Conservation (phyloP, 2,888 invertebrate species). For the Gerris lacustris region DNA sequence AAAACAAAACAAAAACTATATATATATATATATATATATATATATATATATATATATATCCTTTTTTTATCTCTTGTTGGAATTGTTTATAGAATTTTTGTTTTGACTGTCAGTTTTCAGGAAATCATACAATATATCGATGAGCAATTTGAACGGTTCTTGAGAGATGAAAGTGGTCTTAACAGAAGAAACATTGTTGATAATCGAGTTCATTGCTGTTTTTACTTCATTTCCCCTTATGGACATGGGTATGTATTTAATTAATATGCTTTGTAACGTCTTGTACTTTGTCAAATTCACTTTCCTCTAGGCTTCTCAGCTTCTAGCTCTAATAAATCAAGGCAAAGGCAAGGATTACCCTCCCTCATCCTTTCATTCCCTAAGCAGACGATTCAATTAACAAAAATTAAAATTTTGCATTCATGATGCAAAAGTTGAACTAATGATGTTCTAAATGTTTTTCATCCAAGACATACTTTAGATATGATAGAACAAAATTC, state of each 20-base stretch:
- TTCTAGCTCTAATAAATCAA: not conserved
- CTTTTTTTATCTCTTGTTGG: no score
- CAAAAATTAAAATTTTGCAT: no score
- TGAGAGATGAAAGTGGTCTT: slow-evolving; percentile 85
- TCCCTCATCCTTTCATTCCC: not conserved
- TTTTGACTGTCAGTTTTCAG: slow-evolving; percentile 64
- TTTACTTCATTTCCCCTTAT: slow-evolving; percentile 94
- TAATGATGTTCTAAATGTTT: no score
- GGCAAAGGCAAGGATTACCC: slow-evolving; percentile 18
- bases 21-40: no score
- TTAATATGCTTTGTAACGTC: not conserved
- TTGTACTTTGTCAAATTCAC: not conserved
- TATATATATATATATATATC: no score
- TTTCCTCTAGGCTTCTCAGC: not conserved
- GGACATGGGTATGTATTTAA: slow-evolving; percentile 68
- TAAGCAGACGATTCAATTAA: not conserved
- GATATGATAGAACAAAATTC: no score
- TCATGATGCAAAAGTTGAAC: no score
- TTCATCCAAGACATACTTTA: no score
- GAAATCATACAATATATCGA: slow-evolving; percentile 94
- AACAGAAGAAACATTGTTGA: slow-evolving; percentile 93
- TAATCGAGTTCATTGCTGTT: slow-evolving; percentile 93
- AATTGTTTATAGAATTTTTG: no score
- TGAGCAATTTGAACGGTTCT: slow-evolving; percentile 86
- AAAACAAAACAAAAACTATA: no score